Evolutionary conservation across 2,797 vertebrate species (phyloP), one percentile per base, ranked within the genome.

Genomic region (Malacoraja senta): DNA sequence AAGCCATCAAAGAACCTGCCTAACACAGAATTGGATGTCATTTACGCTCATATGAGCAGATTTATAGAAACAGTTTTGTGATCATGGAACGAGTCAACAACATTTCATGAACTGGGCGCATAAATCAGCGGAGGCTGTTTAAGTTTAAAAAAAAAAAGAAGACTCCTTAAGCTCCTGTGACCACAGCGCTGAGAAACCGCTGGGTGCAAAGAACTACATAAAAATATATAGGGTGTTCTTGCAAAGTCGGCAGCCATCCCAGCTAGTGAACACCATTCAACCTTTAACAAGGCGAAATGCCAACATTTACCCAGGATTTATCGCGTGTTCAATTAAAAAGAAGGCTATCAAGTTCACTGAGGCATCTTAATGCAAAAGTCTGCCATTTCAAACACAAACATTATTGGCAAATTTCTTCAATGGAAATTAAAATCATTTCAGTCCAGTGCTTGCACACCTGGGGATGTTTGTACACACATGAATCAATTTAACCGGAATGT

Each of bases 251-350:
- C 9, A 12, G 63, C 63, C 63, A 68, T 0, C 17, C n/a, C 68
- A 21, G n/a, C 19, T 3, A 88, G 35, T 88, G 63, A 68, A 35
- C 3, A 68, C 17, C 61, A n/a, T 35, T 68, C n/a, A 88, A 65
- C 63, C 61, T 65, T 35, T 65, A 88, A 65, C n/a, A 10, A 68
- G 61, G 7, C 21, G 17, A 68, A 88, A 88, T 88, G 84, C 35
- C 32, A 88, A 88, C 84, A 88, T 88, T 68, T 88, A 88, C n/a
- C 84, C 17, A 68, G 63, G 63, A 68, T 24, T 88, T 88, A 88
- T 88, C 84, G 35, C 35, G 63, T 19, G 35, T 88, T 88, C 61
- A 68, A 88, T 88, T 88, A 35, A 88, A 88, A 88, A 58, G 10
- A n/a, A 88, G 32, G 35, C 32, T 32, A 78, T 88, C 84, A 68